Evolutionary conservation across 2,113 vertebrate species (phyloP).

Genomic region (Chloropsis cyanopogon): DNA sequence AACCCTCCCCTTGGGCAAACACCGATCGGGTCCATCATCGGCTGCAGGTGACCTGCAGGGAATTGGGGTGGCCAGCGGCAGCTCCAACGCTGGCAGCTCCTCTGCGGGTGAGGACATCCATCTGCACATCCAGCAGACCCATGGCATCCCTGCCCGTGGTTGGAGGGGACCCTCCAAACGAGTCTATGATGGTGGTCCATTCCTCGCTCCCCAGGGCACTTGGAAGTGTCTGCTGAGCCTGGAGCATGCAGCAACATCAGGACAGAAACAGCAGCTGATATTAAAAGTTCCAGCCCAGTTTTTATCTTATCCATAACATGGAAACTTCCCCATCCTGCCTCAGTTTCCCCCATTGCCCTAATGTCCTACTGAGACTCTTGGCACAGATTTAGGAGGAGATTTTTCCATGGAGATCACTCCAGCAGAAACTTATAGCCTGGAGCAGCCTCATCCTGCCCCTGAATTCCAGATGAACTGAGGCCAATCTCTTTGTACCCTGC

Average conservation of each 20-base stretch:
- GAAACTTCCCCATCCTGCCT: background rate
- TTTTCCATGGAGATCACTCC: background rate
- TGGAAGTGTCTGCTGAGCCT: background rate
- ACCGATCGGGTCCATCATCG: background rate
- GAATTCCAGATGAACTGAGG: background rate
- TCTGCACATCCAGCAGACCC: background rate
- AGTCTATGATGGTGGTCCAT: rapidly evolving
- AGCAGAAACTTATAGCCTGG: background rate
- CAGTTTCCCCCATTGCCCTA: background rate
- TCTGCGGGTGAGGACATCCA: background rate
- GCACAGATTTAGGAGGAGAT: background rate
- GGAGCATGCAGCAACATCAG: background rate
- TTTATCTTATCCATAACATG: background rate
- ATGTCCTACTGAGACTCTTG: background rate
- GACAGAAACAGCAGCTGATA: background rate
- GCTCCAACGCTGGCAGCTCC: background rate
- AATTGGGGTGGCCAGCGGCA: rapidly evolving
- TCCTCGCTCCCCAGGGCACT: background rate
- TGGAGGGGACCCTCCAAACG: background rate
- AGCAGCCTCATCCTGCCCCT: background rate
- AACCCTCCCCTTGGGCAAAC: background rate
- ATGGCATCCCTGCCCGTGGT: background rate
- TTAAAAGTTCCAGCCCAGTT: background rate
- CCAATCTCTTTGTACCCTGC: background rate
- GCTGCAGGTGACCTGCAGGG: background rate